Base-by-base conservation (phyloP, 2,797 vertebrate genomes). In the Coreius guichenoti region DNA sequence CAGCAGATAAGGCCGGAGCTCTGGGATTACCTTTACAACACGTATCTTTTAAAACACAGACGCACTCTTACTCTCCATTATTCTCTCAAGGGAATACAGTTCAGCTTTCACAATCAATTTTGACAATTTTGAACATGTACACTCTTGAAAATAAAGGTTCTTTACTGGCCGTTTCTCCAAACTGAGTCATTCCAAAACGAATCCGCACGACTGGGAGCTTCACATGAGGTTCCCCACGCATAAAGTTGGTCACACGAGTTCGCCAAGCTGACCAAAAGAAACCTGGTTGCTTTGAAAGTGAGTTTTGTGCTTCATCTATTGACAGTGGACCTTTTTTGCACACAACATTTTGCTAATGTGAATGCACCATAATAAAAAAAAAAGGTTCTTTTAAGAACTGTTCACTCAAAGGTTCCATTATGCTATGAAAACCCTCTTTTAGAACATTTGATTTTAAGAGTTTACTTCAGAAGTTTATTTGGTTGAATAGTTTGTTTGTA, bases 1-100 rank as follows among this genome's bases (percentile, higher is more conserved):
- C 87, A 88, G 79, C 87, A 77, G 54, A 87, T 86, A 82, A 63
- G 68, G 21, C 58, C 78, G 51, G 69, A 84, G 84, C 88, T 78
- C 47, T 86, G 87, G 90, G 88, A 90, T 43, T 87, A 81, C 65
- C n/a, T 86, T 88, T 89, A 86, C 56, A 83, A 83, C 85, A 67
- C 61, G 45, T 88, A 80, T 87, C 65, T 88, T 23, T 85, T 86
- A 74, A 88, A 88, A 82, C 76, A 83, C 81, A 87, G 63, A 83
- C 82, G 51, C 67, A 68, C 58, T 63, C 33, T 11, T 29, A 45
- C 56, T 79, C 56, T 83, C 19, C 17, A 16, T 39, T 61, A 54
- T 79, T 85, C 54, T 65, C 68, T 49, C 49, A 61, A 17, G 76
- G 56, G 67, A 47, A 79, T 72, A 31, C 33, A 43, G 29, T 83